phyloP scores from a whole-genome alignment of 2,888 invertebrate genomes.

The Frankliniella intonsa region DNA sequence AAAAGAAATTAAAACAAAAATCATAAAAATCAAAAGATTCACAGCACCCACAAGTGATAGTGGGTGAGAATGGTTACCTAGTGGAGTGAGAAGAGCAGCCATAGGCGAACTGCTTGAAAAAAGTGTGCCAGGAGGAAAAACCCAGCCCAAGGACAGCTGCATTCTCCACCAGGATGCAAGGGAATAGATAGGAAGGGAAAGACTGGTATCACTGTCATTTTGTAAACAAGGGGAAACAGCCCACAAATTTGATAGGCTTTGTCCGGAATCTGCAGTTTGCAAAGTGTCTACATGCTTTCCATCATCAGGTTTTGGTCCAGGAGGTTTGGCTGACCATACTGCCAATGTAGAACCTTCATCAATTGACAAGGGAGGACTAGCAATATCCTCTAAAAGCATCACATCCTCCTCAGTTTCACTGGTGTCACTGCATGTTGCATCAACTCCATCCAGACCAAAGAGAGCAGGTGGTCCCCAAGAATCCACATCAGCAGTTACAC shows the following conservation, averaged over 20 bases:
- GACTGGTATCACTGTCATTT: not conserved
- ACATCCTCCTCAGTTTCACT: not conserved
- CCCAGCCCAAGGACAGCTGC: constrained; percentile 7
- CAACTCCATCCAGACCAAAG: not conserved
- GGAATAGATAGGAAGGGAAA: constrained; percentile 11
- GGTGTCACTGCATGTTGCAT: not conserved
- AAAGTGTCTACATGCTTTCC: not conserved
- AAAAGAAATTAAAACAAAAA: not conserved
- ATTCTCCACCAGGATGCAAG: constrained; percentile 26
- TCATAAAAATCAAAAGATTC: constrained; percentile 18
- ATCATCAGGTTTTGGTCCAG: not conserved
- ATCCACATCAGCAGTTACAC: not conserved
- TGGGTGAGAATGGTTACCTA: constrained; percentile 42
- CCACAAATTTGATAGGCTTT: not conserved
- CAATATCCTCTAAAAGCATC: not conserved
- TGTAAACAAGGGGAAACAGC: not conserved
- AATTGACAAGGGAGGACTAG: not conserved
- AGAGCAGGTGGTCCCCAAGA: not conserved
- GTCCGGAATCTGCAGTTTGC: not conserved
- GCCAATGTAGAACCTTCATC: not conserved
- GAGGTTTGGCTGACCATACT: not conserved
- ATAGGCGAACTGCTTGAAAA: constrained; percentile 42
- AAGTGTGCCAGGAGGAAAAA: constrained; percentile 5
- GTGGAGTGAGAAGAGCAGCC: constrained; percentile 44
- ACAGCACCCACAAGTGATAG: not conserved